Conservation (phyloP, 2,888 invertebrate species). For the Lepidocyrtinus sp. region DNA sequence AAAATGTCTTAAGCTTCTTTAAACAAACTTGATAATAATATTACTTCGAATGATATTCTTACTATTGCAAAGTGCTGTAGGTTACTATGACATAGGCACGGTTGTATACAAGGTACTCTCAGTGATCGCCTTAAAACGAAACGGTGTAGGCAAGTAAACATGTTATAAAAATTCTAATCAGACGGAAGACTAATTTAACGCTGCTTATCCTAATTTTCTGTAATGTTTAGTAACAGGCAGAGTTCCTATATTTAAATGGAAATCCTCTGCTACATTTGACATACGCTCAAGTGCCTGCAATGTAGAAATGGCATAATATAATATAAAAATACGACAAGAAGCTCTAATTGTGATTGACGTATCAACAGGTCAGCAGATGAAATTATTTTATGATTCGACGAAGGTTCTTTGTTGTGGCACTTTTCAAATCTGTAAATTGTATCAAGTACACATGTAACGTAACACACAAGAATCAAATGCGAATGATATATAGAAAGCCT, state of each 20-base stretch:
- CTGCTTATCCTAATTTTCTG: neutral
- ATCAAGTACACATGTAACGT: neutral
- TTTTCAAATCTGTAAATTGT: neutral
- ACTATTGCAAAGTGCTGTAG: neutral
- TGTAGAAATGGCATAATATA: neutral
- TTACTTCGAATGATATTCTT: neutral
- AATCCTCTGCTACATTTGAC: too few species aligned
- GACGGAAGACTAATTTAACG: neutral
- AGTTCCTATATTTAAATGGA: neutral
- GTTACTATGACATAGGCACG: neutral
- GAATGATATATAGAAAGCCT: neutral
- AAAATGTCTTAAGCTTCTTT: neutral
- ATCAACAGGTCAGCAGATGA: neutral
- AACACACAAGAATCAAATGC: neutral
- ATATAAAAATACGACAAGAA: neutral
- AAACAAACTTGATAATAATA: neutral
- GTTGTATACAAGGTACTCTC: neutral
- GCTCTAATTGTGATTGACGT: neutral
- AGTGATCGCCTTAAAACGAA: neutral
- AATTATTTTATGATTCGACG: neutral
- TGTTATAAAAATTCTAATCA: neutral
- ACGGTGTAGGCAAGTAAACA: neutral
- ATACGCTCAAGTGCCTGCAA: neutral
- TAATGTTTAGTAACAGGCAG: neutral
- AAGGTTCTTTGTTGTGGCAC: neutral